Base-by-base conservation (phyloP, 2,113 vertebrate genomes). In the Ceyx margarethae region DNA sequence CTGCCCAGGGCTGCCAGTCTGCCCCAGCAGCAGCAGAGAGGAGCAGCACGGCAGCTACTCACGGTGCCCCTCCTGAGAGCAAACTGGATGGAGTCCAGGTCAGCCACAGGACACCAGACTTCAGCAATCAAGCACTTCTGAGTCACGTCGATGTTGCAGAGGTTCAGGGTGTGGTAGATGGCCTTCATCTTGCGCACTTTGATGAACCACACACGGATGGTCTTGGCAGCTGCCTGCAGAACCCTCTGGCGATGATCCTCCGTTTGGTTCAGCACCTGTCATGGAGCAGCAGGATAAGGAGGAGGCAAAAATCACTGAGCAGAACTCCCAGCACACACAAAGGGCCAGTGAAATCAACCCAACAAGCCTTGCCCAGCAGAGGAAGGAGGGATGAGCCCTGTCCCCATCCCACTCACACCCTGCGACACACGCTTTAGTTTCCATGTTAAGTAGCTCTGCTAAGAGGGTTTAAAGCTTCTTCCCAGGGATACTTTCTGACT, bases 161-260 rank as follows among this genome's bases (percentile, higher is more conserved):
- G 98, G 94, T 99, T 99, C 78, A 99, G 98, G 28, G 99, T 99
- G 87, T 99, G 99, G 97, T 99, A 99, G 96, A 99, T 99, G 22
- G 99, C 99, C 97, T 99, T 99, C 99, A 99, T 99, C 98, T 99
- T 99, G 85, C 99, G 95, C 65, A 99, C 99, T 72, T 99, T 99
- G 97, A 99, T 99, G 97, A 99, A 99, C 99, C 99, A 99, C n/a
- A 99, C 99, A 0, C 99, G 97, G 76, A 99, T 97, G 2, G 98
- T 99, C 95, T 99, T 99, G 43, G 99, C 98, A 2, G 99, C 99
- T 2, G 99, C 99, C 96, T 99, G 99, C 75, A 99, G 96, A 83
- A 99, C 99, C 87, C 99, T 97, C 94, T 99, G 99, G 37, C 99
- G 98, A 94, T 99, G 99, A 94, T 99, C 99, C 96, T 99, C 99